Percentiles rank a stretch among this genome's conserved stretches.
Conservation (phyloP, 2,888 invertebrate species). For the Pollenia labialis region DNA sequence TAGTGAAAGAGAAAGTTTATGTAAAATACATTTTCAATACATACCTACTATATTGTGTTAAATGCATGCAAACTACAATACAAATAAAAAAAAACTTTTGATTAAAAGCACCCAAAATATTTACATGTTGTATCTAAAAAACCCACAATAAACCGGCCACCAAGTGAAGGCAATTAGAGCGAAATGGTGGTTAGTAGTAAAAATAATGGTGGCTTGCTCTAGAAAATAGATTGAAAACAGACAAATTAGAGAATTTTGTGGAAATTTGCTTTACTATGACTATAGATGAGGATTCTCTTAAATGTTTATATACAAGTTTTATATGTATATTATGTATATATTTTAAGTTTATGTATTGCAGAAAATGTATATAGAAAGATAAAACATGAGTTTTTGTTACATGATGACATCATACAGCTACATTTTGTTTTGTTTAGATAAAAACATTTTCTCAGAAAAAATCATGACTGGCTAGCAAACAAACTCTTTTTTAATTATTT, state of each 20-base stretch:
- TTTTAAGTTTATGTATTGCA: neutral
- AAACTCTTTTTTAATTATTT: neutral
- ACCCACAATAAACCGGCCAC: neutral
- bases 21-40: neutral
- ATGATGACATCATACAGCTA: constrained; percentile 38
- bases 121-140: neutral
- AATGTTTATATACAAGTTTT: too few species aligned
- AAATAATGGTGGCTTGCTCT: neutral
- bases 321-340: neutral
- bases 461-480: neutral
- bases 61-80: neutral
- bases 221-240: neutral
- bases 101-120: neutral
- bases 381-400: constrained; percentile 12
- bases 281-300: too few species aligned
- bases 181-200: neutral
- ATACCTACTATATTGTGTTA: neutral
- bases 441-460: neutral
- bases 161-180: neutral
- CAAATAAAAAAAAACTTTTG: neutral
- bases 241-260: neutral
- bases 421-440: constrained; percentile 1
- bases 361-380: neutral
- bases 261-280: too few species aligned
- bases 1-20: constrained; percentile 36